Conservation (phyloP, 2,888 invertebrate species). For the Poecilobothrus nobilitatus region DNA sequence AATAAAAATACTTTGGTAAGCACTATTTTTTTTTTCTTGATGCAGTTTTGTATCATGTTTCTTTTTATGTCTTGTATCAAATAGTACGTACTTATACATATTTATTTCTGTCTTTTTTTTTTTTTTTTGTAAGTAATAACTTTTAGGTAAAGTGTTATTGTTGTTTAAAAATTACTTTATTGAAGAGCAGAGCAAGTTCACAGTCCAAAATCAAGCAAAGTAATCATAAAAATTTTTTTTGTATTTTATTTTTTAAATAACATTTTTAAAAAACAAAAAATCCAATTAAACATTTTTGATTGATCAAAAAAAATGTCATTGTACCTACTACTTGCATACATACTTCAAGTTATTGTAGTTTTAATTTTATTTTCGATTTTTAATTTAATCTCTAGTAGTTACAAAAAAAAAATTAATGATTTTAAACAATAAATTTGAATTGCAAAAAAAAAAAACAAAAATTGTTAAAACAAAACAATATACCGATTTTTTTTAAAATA, state of each 20-base stretch:
- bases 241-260: neutral
- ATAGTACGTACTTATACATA: neutral
- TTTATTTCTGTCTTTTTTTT: neutral
- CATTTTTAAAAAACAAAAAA: neutral
- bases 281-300: neutral
- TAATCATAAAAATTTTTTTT: too few species aligned
- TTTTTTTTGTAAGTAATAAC: neutral
- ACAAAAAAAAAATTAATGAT: too few species aligned
- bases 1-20: too few species aligned
- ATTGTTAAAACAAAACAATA: too few species aligned
- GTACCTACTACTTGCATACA: neutral
- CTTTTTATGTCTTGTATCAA: neutral
- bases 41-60: neutral
- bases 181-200: conserved; percentile 5
- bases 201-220: neutral
- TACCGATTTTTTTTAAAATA: too few species aligned
- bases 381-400: too few species aligned
- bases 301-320: neutral
- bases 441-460: too few species aligned
- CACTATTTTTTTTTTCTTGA: neutral
- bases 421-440: too few species aligned
- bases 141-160: neutral
- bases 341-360: too few species aligned
- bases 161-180: neutral
- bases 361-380: too few species aligned